A percentile compares a stretch with the other conserved stretches of the same genome.
phyloP scores from a whole-genome alignment of 2,797 vertebrate species.

The Megalops cyprinoides region DNA sequence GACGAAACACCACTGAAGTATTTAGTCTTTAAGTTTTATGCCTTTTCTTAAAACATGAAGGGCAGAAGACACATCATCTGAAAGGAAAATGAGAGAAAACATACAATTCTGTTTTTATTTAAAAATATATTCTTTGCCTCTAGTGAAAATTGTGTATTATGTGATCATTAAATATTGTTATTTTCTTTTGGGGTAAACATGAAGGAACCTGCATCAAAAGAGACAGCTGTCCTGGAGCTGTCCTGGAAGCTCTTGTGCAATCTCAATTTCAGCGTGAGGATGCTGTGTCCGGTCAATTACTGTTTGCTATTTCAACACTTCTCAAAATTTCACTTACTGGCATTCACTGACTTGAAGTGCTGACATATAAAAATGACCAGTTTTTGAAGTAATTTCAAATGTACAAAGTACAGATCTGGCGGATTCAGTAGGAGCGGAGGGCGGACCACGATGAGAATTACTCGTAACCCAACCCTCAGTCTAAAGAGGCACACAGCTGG shows the following conservation, averaged over 20 bases:
- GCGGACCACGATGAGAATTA: neutral
- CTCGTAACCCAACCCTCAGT: neutral
- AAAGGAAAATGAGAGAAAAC: neutral
- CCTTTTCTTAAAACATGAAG: too few species aligned
- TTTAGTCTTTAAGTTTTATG: too few species aligned
- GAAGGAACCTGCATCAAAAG: too few species aligned
- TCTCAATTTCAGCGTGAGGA: neutral
- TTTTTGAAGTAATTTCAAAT: neutral
- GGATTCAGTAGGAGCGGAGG: neutral
- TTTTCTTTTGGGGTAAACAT: neutral
- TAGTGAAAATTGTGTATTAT: neutral
- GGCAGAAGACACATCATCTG: neutral
- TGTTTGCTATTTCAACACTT: neutral
- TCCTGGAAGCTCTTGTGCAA: neutral
- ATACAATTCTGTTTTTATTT: too few species aligned
- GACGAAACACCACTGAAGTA: too few species aligned
- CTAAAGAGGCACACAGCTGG: neutral
- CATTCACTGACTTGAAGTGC: neutral
- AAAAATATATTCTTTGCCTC: neutral
- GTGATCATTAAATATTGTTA: neutral
- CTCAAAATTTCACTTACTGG: neutral
- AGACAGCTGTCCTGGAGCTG: too few species aligned
- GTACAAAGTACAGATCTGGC: neutral
- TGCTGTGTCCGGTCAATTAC: neutral
- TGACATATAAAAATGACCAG: neutral